A percentile compares a stretch with the other conserved stretches of the same genome.
Evolutionary conservation across 2,888 invertebrate species (phyloP).

Genomic region (Siphlonurus alternatus): DNA sequence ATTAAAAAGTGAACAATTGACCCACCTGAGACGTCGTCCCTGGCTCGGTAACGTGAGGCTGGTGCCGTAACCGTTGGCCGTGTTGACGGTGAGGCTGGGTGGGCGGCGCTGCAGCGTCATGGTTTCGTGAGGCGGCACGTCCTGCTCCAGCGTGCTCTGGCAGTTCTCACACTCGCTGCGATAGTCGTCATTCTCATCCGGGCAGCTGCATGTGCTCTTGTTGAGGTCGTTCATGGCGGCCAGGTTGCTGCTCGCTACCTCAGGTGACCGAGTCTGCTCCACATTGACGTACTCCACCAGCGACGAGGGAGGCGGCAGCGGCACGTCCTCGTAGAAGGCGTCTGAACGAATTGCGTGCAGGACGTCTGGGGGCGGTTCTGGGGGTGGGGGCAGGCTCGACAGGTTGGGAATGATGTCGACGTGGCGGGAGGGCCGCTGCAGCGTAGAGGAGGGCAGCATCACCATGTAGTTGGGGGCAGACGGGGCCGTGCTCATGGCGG

Average conservation of each 20-base stretch:
- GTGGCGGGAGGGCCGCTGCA: neutral
- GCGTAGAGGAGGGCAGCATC: neutral
- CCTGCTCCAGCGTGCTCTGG: conserved; percentile 50
- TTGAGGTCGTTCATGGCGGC: conserved; percentile 24
- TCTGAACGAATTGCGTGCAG: conserved; percentile 18
- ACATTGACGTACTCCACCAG: conserved; percentile 8
- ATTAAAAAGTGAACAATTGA: no score
- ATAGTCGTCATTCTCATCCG: conserved; percentile 49
- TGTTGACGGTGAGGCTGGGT: conserved; percentile 25
- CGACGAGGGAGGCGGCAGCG: conserved; percentile 17
- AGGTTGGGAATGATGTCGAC: neutral
- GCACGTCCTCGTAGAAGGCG: conserved; percentile 22
- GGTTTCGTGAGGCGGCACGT: conserved; percentile 41
- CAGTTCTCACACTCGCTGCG: conserved; percentile 75
- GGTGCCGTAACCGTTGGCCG: conserved; percentile 38
- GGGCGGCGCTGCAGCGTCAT: conserved; percentile 48
- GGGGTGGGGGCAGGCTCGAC: neutral
- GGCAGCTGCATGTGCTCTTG: conserved; percentile 16
- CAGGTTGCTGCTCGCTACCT: conserved; percentile 7
- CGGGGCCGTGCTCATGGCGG: conserved; percentile 5
- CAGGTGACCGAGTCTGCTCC: neutral
- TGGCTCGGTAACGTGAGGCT: conserved; percentile 46
- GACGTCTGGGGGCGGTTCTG: neutral
- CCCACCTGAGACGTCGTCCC: conserved; percentile 18
- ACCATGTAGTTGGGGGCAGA: neutral